Percentiles rank a stretch among this genome's conserved stretches.
These are phyloP conservation scores for Ypsolopha scabrella DNA, from an alignment of 2,888 invertebrate species.

Conservation along the genomic window DNA sequence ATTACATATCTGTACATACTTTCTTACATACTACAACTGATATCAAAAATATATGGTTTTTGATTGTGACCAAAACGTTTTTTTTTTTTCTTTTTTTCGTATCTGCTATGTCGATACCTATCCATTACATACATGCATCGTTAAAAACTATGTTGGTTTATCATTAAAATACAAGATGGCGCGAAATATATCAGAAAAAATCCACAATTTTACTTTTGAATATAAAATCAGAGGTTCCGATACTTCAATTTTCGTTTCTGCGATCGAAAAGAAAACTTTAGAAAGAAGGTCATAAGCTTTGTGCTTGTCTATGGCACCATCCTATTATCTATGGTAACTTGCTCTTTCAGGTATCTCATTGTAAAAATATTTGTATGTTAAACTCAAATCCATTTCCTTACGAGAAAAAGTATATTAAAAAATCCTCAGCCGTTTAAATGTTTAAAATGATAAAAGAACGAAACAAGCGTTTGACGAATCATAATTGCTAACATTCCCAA, in stretches of 20 bases:
- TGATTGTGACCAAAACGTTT: neutral
- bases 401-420: constrained; percentile 12
- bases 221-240: constrained; percentile 4
- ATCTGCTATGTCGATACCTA: neutral
- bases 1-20: constrained; percentile 1
- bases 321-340: constrained; percentile 61
- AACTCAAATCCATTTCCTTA: constrained; percentile 15
- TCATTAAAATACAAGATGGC: constrained; percentile 15
- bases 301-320: constrained; percentile 53
- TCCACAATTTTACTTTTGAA: neutral
- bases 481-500: constrained; percentile 62
- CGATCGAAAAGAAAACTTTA: constrained; percentile 1
- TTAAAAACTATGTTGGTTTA: neutral
- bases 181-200: constrained; percentile 3
- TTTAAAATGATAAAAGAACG: constrained; percentile 1
- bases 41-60: neutral
- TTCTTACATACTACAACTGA: neutral
- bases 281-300: neutral
- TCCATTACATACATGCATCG: neutral
- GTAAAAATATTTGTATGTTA: neutral
- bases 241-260: neutral
- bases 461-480: constrained; percentile 54
- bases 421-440: constrained; percentile 3
- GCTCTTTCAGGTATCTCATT: constrained; percentile 40
- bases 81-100: neutral